Base-by-base conservation (phyloP, 2,113 vertebrate genomes). In the Chrysemys picta region DNA sequence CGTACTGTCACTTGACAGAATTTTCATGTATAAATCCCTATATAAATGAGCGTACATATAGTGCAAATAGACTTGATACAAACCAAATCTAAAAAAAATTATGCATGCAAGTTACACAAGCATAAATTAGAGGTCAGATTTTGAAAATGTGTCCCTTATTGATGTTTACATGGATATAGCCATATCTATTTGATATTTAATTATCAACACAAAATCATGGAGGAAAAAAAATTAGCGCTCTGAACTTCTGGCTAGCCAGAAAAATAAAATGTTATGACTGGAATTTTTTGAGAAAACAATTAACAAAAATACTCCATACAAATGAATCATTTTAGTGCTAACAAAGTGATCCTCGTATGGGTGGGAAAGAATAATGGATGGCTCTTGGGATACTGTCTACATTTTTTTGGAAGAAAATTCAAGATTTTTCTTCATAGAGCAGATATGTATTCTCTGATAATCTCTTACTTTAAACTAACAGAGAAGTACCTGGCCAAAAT, bases 331-430 rank as follows among this genome's bases (percentile, higher is more conserved):
- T 35, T 50, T 54, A 49, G 91, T 95, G 91, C 85, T 62, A 93
- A 92, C 45, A 91, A 45, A 86, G 1, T 42, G 57, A 57, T 65
- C 56, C 81, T 84, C 80, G 52, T 1, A 0, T 88, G 81, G 54
- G 80, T 91, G 91, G 69, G 85, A 86, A 92, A 87, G 19, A 29
- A 75, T 56, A 76, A 69, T 47, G 89, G 59, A 93, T n/a, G 80
- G 57, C 19, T 86, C 95, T 95, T 89, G 91, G 93, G 80, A 84
- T 49, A 75, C 79, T n/a, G 84, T 95, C 91, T 95, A 79, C 95
- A 87, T 96, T 96, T 94, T 85, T 96, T 96, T 94, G 93, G 92
- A 96, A 87, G 95, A 97, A 97, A 95, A 65, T 86, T 89, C 50
- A 92, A 85, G 93, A 53, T 93, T 96, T 97, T 91, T 82, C 93